phyloP scores from a whole-genome alignment of 2,113 vertebrate species.

The Paraplagusia blochii region DNA sequence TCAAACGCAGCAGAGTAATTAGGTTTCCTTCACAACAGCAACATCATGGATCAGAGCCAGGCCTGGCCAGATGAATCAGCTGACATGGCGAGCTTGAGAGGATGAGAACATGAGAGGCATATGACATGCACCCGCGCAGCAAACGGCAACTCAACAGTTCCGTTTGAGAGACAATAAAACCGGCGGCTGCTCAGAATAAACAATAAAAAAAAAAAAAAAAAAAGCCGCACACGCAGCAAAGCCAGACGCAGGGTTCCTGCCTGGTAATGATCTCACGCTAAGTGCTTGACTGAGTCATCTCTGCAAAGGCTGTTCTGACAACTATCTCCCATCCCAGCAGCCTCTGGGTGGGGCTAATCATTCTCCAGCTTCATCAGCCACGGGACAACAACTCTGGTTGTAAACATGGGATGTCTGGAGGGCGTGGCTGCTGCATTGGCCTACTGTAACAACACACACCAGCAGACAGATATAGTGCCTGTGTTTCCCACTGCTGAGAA shows the following conservation, averaged over 20 bases:
- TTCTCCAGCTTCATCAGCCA: slow-evolving; percentile 59
- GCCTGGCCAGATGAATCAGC: slow-evolving; percentile 37
- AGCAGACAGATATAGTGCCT: slow-evolving; percentile 25
- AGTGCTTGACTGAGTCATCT: slow-evolving; percentile 66
- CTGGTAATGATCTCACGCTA: slow-evolving; percentile 68
- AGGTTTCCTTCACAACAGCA: slow-evolving; percentile 36
- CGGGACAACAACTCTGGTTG: slow-evolving; percentile 51
- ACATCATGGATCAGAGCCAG: slow-evolving; percentile 36
- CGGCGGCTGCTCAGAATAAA: slow-evolving; percentile 53
- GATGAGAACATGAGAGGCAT: slow-evolving; percentile 11
- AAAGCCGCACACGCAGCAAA: slow-evolving; percentile 53
- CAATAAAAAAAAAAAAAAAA: slow-evolving; percentile 42
- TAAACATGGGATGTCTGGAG: slow-evolving; percentile 53
- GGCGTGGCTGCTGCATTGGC: slow-evolving; percentile 64
- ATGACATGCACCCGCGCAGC: slow-evolving; percentile 29
- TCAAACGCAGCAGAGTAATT: slow-evolving; percentile 32
- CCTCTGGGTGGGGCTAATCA: slow-evolving; percentile 64
- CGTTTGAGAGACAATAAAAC: slow-evolving; percentile 51
- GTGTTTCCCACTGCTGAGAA: slow-evolving; percentile 24
- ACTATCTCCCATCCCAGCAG: slow-evolving; percentile 49
- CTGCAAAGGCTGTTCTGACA: slow-evolving; percentile 54
- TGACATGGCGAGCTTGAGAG: slow-evolving; percentile 13
- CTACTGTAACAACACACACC: slow-evolving; percentile 32
- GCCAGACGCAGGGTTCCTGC: slow-evolving; percentile 43
- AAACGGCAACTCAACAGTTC: slow-evolving; percentile 18